Percentiles rank a stretch among this genome's conserved stretches.
These are phyloP conservation scores for Heliopora coerulea DNA, from an alignment of 92 coral and sea anemone species.

Conservation along the genomic window DNA sequence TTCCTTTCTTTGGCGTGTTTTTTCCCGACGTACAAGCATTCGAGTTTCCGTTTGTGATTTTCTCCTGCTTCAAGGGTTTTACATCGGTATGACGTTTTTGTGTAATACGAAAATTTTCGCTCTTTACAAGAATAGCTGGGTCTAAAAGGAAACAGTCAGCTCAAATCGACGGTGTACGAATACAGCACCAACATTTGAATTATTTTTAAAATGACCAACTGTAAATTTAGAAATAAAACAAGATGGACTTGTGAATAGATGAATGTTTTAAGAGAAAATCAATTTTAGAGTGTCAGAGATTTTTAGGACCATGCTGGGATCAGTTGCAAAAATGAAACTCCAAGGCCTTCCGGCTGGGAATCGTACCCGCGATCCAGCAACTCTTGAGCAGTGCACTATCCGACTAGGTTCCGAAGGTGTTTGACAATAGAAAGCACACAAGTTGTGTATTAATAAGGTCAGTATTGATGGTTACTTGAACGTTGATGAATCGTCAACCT, in stretches of 20 bases:
- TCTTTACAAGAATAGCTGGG: not conserved
- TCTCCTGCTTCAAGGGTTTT: not conserved
- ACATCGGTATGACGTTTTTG: not conserved
- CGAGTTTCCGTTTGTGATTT: not conserved
- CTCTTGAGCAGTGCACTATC: not conserved
- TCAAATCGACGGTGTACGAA: not conserved
- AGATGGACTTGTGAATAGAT: no score
- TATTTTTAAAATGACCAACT: not conserved
- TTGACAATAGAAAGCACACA: no score
- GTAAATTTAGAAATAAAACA: not conserved
- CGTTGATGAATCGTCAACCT: no score
- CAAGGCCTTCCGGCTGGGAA: conserved; percentile 9
- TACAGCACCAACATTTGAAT: not conserved
- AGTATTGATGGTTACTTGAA: no score
- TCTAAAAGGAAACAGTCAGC: not conserved
- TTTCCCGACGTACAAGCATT: not conserved
- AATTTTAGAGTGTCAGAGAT: no score
- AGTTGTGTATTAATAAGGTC: no score
- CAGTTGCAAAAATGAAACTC: conserved; percentile 3
- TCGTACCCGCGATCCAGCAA: not conserved
- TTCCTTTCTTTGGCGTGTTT: not conserved
- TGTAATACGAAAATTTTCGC: not conserved
- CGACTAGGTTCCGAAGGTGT: no score
- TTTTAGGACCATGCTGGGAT: not conserved
- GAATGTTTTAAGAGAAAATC: no score